Base-by-base conservation (phyloP, 2,113 vertebrate genomes). In the Crotalus helleri region DNA sequence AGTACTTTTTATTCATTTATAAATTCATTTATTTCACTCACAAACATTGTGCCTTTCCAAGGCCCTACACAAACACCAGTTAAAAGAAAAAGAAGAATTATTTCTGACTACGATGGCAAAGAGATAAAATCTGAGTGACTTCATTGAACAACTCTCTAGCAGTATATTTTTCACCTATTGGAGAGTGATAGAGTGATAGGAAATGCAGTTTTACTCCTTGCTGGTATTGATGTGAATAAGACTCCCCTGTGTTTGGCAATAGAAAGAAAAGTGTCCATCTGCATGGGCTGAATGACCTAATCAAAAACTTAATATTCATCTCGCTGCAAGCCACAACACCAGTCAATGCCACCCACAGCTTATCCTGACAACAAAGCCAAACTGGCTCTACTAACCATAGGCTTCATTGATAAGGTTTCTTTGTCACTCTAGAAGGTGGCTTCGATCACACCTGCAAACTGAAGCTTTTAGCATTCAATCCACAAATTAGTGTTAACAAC, bases 361-460 rank as follows among this genome's bases (percentile, higher is more conserved):
- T 81, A 44, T 44, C 44, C 74, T 44, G 33, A 81, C 33, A 81
- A 81, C 74, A 81, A 81, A 81, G 17, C 74, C 74, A 81, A 81
- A 21, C 7, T 44, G 74, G 33, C 1, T 44, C 17, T 81, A 81
- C 17, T 81, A 81, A 17, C 1, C 33, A 81, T 21, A 21, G 2
- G 33, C 17, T 44, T 81, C 7, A 0, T 81, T 44, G 33, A 44
- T 21, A 21, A 3, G 39, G 74, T 46, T 69, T 29, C 49, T 69
- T 53, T 10, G 51, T 64, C 1, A 26, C 2, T 51, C 55, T 26
- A 90, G 44, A 59, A 12, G 12, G 61, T 85, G n/a, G 29, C 61
- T 94, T 91, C 53, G 91, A 8, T 26, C 49, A 96, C 54, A 95
- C 96, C 93, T 96, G 64, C 90, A 95, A 91, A 95, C 93, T 55